Evolutionary conservation across 2,888 invertebrate species (phyloP).

Genomic region (Tiphia femorata): DNA sequence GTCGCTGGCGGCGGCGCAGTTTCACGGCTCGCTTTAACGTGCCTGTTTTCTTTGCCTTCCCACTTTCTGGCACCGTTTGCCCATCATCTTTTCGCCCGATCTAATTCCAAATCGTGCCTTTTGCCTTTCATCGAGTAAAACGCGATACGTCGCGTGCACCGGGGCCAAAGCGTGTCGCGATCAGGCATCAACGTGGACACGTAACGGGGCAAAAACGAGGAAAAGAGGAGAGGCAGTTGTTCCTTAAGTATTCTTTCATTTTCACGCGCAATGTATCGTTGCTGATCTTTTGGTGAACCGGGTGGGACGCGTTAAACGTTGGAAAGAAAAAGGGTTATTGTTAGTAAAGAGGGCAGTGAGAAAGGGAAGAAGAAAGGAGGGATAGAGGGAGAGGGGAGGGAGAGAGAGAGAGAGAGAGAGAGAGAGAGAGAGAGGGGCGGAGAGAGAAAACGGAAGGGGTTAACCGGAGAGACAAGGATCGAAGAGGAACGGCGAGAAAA

Average conservation of each 20-base stretch:
- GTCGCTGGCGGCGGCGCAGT: neutral
- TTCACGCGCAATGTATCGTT: neutral
- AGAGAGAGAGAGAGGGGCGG: neutral
- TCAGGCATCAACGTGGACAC: too few relatives aligned
- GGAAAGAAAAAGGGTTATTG: conserved; percentile 5
- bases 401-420: conserved; percentile 7
- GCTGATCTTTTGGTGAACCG: neutral
- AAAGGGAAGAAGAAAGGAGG: neutral
- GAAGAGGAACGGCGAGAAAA: conserved; percentile 5
- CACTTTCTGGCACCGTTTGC: neutral
- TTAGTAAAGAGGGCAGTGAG: conserved; percentile 17
- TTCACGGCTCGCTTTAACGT: too few relatives aligned
- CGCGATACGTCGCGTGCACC: neutral
- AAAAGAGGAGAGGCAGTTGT: too few relatives aligned
- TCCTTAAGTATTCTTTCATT: too few relatives aligned
- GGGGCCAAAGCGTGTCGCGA: too few relatives aligned
- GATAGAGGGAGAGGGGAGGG: neutral
- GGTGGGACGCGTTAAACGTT: too few relatives aligned
- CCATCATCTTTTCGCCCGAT: neutral
- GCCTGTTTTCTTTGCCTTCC: neutral
- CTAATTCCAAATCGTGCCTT: neutral
- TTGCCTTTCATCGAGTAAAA: neutral
- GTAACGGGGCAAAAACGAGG: too few relatives aligned
- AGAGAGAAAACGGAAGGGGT: neutral
- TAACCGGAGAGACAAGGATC: neutral